These are phyloP conservation scores for Microtus oregoni DNA, from an alignment of 2,113 vertebrate genomes.

Conservation along the genomic window DNA sequence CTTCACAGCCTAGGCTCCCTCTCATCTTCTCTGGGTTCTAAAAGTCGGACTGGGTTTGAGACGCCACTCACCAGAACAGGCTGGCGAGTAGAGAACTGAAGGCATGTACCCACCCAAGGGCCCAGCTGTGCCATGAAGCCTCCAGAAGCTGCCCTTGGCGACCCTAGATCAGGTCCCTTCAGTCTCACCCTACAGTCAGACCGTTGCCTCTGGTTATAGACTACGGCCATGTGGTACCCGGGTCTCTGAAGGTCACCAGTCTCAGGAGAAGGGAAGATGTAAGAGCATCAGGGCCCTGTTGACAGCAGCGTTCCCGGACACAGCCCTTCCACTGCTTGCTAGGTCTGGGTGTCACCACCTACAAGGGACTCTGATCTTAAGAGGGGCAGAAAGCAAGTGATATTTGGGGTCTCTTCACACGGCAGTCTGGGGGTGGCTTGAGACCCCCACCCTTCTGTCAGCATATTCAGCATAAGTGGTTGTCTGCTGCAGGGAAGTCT, in stretches of 20 bases:
- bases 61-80: neutral
- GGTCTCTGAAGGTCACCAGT: neutral
- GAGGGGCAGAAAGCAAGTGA: no score
- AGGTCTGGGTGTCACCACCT: accelerated
- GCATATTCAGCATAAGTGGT: neutral
- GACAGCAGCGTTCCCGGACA: no score
- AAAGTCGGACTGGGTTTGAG: accelerated
- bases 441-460: neutral
- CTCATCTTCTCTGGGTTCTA: neutral
- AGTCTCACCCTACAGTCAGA: neutral
- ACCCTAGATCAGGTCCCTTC: accelerated
- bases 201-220: neutral
- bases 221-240: neutral
- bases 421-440: no score
- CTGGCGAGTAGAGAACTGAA: neutral
- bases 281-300: accelerated
- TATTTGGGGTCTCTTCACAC: neutral
- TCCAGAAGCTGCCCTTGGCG: neutral
- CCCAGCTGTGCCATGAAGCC: neutral
- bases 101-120: no score
- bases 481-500: accelerated
- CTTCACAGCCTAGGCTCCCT: neutral
- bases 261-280: no score
- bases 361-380: neutral
- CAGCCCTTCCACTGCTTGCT: accelerated